phyloP scores from a whole-genome alignment of 2,888 invertebrate genomes.

The Meteorus colon region DNA sequence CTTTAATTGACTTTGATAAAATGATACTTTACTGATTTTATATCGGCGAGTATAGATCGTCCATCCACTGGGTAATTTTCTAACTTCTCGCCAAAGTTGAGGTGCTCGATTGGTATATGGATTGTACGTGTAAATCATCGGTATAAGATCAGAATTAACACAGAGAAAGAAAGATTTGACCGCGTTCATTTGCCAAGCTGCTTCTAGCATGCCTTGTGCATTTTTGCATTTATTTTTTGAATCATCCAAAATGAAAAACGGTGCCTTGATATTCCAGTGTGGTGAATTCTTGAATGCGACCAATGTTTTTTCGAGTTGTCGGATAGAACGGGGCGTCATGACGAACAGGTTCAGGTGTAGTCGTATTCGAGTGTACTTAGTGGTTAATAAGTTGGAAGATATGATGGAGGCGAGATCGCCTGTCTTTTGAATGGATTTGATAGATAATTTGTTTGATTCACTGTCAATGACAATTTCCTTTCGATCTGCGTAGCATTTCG shows the following conservation, averaged over 20 bases:
- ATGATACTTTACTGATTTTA: background rate
- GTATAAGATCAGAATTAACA: background rate
- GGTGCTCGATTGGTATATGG: conserved; percentile 3
- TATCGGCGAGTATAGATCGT: background rate
- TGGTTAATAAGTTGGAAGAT: background rate
- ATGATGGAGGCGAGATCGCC: background rate
- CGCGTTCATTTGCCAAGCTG: conserved; percentile 1
- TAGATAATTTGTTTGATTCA: background rate
- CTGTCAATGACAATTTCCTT: background rate
- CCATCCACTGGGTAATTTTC: background rate
- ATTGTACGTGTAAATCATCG: conserved; percentile 3
- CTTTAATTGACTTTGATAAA: background rate
- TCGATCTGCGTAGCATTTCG: background rate
- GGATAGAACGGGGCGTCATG: too few species aligned
- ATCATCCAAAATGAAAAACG: background rate
- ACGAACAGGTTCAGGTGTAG: too few species aligned
- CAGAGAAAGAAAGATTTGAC: background rate
- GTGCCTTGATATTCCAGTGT: too few species aligned
- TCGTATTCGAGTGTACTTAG: too few species aligned
- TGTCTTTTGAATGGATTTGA: background rate
- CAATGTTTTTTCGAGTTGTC: too few species aligned
- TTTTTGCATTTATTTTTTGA: background rate
- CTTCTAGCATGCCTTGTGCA: background rate
- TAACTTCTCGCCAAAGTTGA: background rate
- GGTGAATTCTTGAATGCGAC: too few species aligned